Evolutionary conservation across 2,113 vertebrate genomes (phyloP).

Genomic region (Ramphastos sulfuratus): DNA sequence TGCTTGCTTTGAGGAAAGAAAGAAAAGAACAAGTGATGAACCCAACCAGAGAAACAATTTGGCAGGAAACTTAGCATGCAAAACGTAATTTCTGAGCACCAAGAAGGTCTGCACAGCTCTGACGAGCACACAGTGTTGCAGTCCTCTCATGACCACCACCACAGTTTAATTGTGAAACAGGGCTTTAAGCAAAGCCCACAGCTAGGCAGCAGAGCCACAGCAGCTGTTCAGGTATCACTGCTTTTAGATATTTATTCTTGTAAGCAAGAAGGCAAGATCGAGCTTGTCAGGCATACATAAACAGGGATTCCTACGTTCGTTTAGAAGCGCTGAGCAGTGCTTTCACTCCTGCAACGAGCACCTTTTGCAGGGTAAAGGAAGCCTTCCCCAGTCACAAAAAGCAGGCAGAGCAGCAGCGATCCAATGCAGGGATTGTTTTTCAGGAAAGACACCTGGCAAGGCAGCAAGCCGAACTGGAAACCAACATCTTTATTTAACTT

Average conservation of each 20-base stretch:
- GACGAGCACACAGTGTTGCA: background rate
- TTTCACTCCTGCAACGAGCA: background rate
- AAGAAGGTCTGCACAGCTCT: background rate
- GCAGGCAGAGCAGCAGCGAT: background rate
- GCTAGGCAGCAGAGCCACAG: background rate
- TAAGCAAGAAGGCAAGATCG: background rate
- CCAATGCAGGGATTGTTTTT: background rate
- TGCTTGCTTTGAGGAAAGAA: background rate
- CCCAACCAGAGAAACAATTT: background rate
- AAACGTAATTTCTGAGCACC: background rate
- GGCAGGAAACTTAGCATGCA: background rate
- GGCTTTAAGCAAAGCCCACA: background rate
- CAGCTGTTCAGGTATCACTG: accelerated
- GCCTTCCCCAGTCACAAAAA: background rate
- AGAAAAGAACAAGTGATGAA: background rate
- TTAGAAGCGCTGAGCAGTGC: background rate
- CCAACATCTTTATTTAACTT: background rate
- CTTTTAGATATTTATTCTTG: background rate
- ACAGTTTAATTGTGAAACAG: background rate
- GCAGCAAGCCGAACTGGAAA: background rate
- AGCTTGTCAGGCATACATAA: background rate
- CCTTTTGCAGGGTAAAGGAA: accelerated
- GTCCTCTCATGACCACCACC: background rate
- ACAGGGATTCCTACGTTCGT: background rate
- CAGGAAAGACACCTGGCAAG: background rate